A percentile compares a stretch with the other conserved stretches of the same genome.
Conservation (phyloP, 2,113 vertebrate genomes). For the Crotalus horridus region DNA sequence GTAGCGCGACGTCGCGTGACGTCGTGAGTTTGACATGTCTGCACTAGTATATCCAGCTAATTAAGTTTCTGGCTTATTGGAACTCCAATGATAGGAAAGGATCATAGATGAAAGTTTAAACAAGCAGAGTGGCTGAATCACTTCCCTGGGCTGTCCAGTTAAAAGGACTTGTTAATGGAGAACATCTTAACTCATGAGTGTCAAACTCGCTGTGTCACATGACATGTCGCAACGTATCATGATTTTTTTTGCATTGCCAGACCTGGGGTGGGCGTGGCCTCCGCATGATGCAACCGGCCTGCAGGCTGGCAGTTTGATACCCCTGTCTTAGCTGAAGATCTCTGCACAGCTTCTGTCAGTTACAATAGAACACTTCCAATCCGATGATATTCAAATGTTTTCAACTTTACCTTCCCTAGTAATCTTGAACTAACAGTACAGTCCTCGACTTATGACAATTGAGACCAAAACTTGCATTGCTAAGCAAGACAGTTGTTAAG, state of each 20-base stretch:
- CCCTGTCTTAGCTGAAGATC: not conserved
- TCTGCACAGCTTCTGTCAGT: not conserved
- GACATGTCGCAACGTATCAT: too few species aligned
- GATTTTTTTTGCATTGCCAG: too few species aligned
- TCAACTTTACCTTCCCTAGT: not conserved
- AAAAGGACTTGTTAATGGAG: not conserved
- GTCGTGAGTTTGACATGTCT: too few species aligned
- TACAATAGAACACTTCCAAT: not conserved
- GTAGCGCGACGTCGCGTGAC: too few species aligned
- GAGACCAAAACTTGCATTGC: not conserved
- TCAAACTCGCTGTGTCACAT: too few species aligned
- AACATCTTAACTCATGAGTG: not conserved
- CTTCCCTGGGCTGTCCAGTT: not conserved
- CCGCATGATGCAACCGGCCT: too few species aligned
- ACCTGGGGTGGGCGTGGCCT: too few species aligned
- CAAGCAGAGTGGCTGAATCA: not conserved
- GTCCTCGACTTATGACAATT: not conserved
- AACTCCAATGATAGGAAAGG: not conserved
- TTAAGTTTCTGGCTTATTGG: not conserved
- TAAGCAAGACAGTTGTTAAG: not conserved
- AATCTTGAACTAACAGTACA: not conserved
- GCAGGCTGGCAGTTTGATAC: too few species aligned
- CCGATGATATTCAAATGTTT: not conserved
- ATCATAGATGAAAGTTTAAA: not conserved
- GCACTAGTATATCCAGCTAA: not conserved